These are phyloP conservation scores for Mystacides longicornis DNA, from an alignment of 2,888 invertebrate genomes.

Conservation along the genomic window DNA sequence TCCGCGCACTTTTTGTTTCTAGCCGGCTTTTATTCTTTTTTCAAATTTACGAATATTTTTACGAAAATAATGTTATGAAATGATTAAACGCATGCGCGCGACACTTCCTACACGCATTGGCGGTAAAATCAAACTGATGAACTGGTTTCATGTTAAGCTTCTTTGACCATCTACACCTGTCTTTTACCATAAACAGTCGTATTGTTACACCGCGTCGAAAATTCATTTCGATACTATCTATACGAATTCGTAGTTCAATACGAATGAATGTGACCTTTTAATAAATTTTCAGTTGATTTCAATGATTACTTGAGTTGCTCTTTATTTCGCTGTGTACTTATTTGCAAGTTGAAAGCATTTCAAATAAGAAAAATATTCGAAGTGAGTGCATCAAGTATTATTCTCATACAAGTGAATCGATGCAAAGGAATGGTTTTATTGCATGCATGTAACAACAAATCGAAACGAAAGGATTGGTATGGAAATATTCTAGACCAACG, in stretches of 20 bases:
- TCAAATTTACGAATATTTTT: background rate
- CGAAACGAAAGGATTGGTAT: no score
- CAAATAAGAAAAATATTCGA: background rate
- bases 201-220: no score
- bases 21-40: no score
- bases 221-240: no score
- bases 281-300: background rate
- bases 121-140: conserved; percentile 16
- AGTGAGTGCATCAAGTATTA: background rate
- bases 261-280: background rate
- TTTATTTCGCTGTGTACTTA: no score
- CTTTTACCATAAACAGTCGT: background rate
- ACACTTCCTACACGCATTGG: conserved; percentile 10
- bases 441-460: no score
- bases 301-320: background rate
- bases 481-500: no score
- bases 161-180: conserved; percentile 9
- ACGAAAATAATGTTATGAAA: background rate
- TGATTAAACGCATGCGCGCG: conserved; percentile 7
- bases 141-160: conserved; percentile 14
- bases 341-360: conserved; percentile 1
- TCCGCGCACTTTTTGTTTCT: background rate
- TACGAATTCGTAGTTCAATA: background rate
- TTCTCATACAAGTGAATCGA: no score
- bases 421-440: no score